Evolutionary conservation across 2,888 invertebrate genomes (phyloP).

Genomic region (Orthosia gothica): DNA sequence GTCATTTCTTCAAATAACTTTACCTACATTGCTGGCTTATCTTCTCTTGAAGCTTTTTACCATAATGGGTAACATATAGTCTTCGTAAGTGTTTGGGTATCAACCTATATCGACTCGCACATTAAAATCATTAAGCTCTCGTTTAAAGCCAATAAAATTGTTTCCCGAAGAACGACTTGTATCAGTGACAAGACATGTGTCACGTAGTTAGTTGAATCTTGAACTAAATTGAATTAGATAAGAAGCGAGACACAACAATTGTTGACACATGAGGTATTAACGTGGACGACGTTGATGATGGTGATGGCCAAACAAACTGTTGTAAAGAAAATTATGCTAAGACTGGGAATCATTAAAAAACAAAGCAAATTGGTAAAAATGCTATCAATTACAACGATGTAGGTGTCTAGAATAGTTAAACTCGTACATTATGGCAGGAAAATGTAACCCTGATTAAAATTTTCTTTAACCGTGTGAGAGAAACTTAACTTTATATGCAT

Average conservation of each 20-base stretch:
- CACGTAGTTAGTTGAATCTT: slow-evolving; percentile 39
- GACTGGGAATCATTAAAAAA: no score
- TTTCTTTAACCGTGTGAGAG: neutral
- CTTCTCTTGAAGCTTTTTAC: slow-evolving; percentile 13
- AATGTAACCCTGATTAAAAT: neutral
- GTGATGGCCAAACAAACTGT: neutral
- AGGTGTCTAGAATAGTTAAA: no score
- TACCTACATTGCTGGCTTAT: slow-evolving; percentile 32
- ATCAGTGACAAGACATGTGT: slow-evolving; percentile 23
- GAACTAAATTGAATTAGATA: slow-evolving; percentile 45
- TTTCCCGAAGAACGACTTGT: slow-evolving; percentile 1
- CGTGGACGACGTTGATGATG: neutral
- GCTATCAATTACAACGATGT: no score
- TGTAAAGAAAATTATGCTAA: no score
- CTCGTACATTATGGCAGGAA: no score
- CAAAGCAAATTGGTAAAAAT: no score
- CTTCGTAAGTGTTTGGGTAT: slow-evolving; percentile 17
- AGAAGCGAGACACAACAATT: slow-evolving; percentile 27
- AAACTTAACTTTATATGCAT: neutral
- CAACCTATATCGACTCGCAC: slow-evolving; percentile 33
- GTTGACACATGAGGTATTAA: slow-evolving; percentile 26
- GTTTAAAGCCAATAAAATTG: slow-evolving; percentile 52
- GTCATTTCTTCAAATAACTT: slow-evolving; percentile 28
- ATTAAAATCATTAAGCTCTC: slow-evolving; percentile 53
- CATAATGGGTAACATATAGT: slow-evolving; percentile 12